Evolutionary conservation across 2,113 vertebrate genomes (phyloP), one percentile per base, ranked within the genome.

Genomic region (Athene noctua): DNA sequence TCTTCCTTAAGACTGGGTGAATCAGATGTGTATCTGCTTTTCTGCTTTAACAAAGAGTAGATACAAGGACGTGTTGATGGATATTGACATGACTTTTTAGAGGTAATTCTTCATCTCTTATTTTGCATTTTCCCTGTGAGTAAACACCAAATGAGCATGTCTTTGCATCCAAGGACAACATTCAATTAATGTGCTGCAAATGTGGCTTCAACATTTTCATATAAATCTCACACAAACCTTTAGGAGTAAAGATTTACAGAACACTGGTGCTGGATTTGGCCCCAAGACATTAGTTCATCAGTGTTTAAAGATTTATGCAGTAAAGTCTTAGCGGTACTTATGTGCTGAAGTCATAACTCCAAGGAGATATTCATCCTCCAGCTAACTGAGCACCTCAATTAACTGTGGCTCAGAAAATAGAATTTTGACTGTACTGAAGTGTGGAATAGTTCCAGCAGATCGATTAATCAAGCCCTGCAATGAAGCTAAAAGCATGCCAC

Each of bases 301-400:
- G 71, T 90, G 65, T 94, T 96, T 96, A 96, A 97, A 96, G 89
- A 96, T 97, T 96, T 94, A 94, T 95, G 61, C 70, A 59, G 27
- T 65, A 58, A 92, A 92, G 44, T 74, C 77, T 88, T 88, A 89
- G 86, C 6, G 9, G 94, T 91, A 89, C 57, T 95, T 95, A 84
- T 54, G n/a, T 75, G 66, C 55, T 92, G 93, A 91, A 95, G 88
- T 95, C 81, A 75, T 97, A 96, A 83, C 62, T 95, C 93, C 67
- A 62, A 95, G 84, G 55, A 92, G 61, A 87, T 73, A 96, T 59
- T 94, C 23, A 95, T 79, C 73, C 55, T 96, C 86, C 86, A 97
- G 90, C 82, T 96, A 96, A 94, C 85, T 42, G 49, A 95, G 27
- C 94, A 74, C 77, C 54, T 94, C 94, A 94, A 92, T 97, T 93